phyloP scores from a whole-genome alignment of 1,140 invertebrate genomes.

The Laodelphax striatellus region DNA sequence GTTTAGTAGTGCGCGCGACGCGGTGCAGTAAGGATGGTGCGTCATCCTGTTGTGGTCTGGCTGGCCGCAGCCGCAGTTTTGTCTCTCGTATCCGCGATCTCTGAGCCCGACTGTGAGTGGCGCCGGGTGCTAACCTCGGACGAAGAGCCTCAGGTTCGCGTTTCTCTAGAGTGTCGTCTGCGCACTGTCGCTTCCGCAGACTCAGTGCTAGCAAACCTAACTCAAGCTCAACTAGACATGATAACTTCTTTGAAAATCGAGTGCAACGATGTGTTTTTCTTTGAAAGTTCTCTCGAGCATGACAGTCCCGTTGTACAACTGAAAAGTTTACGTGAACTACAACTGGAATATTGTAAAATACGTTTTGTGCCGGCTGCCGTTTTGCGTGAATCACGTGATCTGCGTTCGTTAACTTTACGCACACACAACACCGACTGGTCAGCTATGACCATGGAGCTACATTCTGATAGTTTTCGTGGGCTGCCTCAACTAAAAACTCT shows the following conservation, averaged over 20 bases:
- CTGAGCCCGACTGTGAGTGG: constrained; percentile 29
- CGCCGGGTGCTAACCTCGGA: constrained; percentile 46
- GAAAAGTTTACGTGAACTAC: constrained; percentile 50
- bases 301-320: constrained; percentile 50
- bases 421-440: constrained; percentile 74
- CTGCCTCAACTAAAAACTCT: constrained; percentile 53
- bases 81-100: constrained; percentile 9
- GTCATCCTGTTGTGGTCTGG: background rate
- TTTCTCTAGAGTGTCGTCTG: constrained; percentile 52
- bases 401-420: constrained; percentile 53
- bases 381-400: constrained; percentile 49
- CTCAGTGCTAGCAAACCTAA: constrained; percentile 53
- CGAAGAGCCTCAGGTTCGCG: constrained; percentile 39
- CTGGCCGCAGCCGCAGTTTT: background rate
- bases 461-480: constrained; percentile 53
- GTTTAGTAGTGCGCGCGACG: constrained; percentile 8
- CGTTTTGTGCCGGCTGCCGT: constrained; percentile 53
- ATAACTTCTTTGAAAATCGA: constrained; percentile 54
- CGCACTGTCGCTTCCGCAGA: constrained; percentile 58
- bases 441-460: constrained; percentile 60
- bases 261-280: constrained; percentile 69
- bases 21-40: constrained; percentile 13
- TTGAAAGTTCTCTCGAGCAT: constrained; percentile 56
- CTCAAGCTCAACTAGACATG: constrained; percentile 46
- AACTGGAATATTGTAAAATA: constrained; percentile 69